Conservation (phyloP, 1,140 invertebrate species). For the Leptonema lineaticorne region DNA sequence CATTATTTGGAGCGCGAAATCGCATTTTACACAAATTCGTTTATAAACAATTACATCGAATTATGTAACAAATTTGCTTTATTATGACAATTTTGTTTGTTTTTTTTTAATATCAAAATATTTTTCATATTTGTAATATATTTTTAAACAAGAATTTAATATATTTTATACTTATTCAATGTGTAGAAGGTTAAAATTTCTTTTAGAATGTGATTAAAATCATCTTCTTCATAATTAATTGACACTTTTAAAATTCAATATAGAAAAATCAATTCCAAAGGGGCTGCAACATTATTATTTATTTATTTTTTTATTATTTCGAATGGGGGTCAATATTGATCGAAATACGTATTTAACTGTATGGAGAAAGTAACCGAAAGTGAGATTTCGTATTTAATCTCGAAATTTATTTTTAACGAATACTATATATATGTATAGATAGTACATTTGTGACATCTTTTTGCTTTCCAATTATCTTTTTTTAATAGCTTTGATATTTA, state of each 20-base stretch:
- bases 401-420: background rate
- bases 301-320: too few relatives aligned
- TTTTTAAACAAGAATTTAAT: too few relatives aligned
- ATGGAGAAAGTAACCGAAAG: conserved; percentile 31
- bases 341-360: background rate
- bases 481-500: background rate
- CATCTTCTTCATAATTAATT: too few relatives aligned
- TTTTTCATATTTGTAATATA: too few relatives aligned
- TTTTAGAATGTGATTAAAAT: too few relatives aligned
- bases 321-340: conserved; percentile 20
- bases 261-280: too few relatives aligned
- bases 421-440: conserved; percentile 1
- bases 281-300: too few relatives aligned
- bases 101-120: too few relatives aligned
- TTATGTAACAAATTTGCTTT: background rate
- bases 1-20: conserved; percentile 1
- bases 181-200: too few relatives aligned
- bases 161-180: too few relatives aligned
- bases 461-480: conserved; percentile 12
- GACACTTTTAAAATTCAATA: too few relatives aligned
- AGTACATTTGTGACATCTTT: conserved; percentile 13
- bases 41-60: background rate
- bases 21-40: background rate
- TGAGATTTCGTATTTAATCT: conserved; percentile 19
- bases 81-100: too few relatives aligned